A percentile compares a stretch with the other conserved stretches of the same genome.
Conservation (phyloP, 2,888 invertebrate genomes). For the Bembecia ichneumoniformis region DNA sequence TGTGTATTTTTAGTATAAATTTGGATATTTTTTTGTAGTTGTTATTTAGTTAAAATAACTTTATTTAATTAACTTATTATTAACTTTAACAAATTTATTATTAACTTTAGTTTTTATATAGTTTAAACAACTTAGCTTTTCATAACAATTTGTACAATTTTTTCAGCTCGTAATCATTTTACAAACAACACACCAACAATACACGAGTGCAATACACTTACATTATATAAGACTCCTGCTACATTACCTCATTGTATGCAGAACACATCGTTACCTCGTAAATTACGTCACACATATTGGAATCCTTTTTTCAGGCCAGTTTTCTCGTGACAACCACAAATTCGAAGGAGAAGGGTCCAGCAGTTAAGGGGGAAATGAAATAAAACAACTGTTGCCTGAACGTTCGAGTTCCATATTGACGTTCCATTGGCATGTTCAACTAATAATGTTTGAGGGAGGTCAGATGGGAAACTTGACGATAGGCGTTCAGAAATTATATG, state of each 20-base stretch:
- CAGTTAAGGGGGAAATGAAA: constrained; percentile 20
- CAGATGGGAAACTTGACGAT: constrained; percentile 9
- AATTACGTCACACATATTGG: constrained; percentile 2
- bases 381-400: constrained; percentile 23
- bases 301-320: constrained; percentile 3
- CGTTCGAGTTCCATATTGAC: constrained; percentile 17
- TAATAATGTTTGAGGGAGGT: constrained; percentile 32
- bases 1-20: too few relatives aligned
- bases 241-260: not conserved
- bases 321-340: constrained; percentile 8
- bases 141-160: too few relatives aligned
- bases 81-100: too few relatives aligned
- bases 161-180: too few relatives aligned
- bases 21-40: too few relatives aligned
- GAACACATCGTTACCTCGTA: not conserved
- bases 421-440: constrained; percentile 25
- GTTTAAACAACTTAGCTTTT: too few relatives aligned
- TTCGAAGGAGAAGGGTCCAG: constrained; percentile 13
- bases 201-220: too few relatives aligned
- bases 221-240: too few relatives aligned
- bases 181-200: too few relatives aligned
- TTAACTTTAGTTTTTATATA: too few relatives aligned
- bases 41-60: too few relatives aligned
- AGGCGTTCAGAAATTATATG: constrained; percentile 1
- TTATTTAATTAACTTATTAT: too few relatives aligned